Evolutionary conservation across 2,113 vertebrate genomes (phyloP), one percentile per base, ranked within the genome.

Genomic region (Ceyx melanurus): DNA sequence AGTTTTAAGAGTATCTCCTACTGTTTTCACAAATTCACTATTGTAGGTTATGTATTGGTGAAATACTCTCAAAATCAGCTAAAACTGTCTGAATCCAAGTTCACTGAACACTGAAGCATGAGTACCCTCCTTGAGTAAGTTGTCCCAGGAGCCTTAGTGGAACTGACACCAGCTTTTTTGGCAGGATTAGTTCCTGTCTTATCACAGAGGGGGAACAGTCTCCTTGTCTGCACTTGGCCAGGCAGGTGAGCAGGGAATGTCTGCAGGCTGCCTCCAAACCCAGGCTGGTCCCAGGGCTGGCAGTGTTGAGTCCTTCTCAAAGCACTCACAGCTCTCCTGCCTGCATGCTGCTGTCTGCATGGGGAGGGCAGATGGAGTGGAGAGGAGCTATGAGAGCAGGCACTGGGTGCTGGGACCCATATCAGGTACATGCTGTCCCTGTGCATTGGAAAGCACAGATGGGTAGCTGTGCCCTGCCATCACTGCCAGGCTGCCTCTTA

Each of bases 161-260:
- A 93, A 86, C 54, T 84, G 80, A 86, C 58, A 90, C 35, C 60
- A 80, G 87, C 68, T 82, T 80, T 91, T 92, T 61, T 74, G 77
- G 20, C 65, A 81, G 90, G 76, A 95, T 93, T 86, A 95, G 29
- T 43, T 93, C 82, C 73, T 83, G 37, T 80, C 68, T 94, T 65
- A 84, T 88, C 70, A 71, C 60, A 75, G 70, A 72, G 65, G 86
- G 57, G 40, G 70, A 88, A 31, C 53, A 92, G 79, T 57, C 9
- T 0, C n/a, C 45, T 42, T 51, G 72, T 37, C 82, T 86, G 72
- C 56, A 43, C 76, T 93, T 40, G 76, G 46, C 37, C 37, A 43
- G 90, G 73, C 83, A 94, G 83, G 86, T 92, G 92, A 94, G 91
- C 57, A 43, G 53, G 37, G 61, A 86, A 60, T 26, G 53, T 53